These are phyloP conservation scores for Drosophila suboccidentalis DNA, from an alignment of 2,888 invertebrate genomes.

Conservation along the genomic window DNA sequence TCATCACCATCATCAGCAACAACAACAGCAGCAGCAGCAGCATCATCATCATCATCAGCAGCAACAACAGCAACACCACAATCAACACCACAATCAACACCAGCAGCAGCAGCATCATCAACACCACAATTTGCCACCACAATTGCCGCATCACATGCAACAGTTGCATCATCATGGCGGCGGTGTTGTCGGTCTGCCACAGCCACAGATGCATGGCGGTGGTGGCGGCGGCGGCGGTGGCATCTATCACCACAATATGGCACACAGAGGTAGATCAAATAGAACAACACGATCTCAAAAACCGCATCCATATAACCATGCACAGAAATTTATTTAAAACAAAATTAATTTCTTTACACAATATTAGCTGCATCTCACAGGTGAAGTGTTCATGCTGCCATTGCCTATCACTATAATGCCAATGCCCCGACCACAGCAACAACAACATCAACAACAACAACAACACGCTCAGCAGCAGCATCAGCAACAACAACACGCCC, in stretches of 20 bases:
- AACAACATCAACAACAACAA: slow-evolving; percentile 8
- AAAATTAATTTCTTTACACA: slow-evolving; percentile 79
- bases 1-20: slow-evolving; percentile 34
- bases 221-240: slow-evolving; percentile 47
- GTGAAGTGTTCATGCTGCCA: slow-evolving; percentile 79
- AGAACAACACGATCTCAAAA: slow-evolving; percentile 85
- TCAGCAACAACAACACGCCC: slow-evolving; percentile 14
- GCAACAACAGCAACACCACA: slow-evolving; percentile 42
- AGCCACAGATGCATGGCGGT: slow-evolving; percentile 46
- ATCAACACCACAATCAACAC: slow-evolving; percentile 41
- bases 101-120: slow-evolving; percentile 67
- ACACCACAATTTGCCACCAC: slow-evolving; percentile 68
- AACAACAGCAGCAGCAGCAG: slow-evolving; percentile 37
- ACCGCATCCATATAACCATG: slow-evolving; percentile 85
- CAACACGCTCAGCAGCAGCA: slow-evolving; percentile 18
- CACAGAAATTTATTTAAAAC: slow-evolving; percentile 84
- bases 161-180: slow-evolving; percentile 65
- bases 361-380: slow-evolving; percentile 78
- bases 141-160: slow-evolving; percentile 65
- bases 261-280: slow-evolving; percentile 86
- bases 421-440: slow-evolving; percentile 46
- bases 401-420: slow-evolving; percentile 67
- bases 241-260: slow-evolving; percentile 81
- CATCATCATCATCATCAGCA: slow-evolving; percentile 49
- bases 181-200: slow-evolving; percentile 51